Base-by-base conservation (phyloP, 2,113 vertebrate genomes). In the Tenrec ecaudatus region DNA sequence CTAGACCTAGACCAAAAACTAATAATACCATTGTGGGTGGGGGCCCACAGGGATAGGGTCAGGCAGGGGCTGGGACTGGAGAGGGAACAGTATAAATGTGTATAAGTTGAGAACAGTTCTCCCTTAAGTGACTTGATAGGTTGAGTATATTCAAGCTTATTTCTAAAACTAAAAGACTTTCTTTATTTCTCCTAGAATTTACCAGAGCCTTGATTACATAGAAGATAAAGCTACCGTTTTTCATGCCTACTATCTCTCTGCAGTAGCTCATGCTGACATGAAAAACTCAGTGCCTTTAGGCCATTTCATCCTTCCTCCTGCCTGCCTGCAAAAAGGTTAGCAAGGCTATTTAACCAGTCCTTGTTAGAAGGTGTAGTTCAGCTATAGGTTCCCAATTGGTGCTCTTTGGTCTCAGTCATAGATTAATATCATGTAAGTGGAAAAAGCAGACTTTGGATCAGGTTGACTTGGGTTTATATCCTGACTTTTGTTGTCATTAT, bases 311-410 rank as follows among this genome's bases (percentile, higher is more conserved):
- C 97, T 98, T 94, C 98, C 98, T 40, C 98, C 98, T 1, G 94
- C 95, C 47, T 97, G 97, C 89, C 88, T 98, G 82, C 98, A 98
- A 75, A 94, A 98, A 98, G 98, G 98, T 98, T 81, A 96, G 97
- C 93, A 90, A 90, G 36, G 38, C 53, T 22, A 29, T 93, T 73
- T 36, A 89, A 27, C 36, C 68, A 60, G 38, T 38, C 12, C 14
- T 25, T 81, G 12, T 86, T 88, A 88, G 60, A 92, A 29, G 75
- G 25, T 12, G 23, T 53, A 38, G 78, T 76, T 29, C 36, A 68
- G 77, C 27, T 33, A 17, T 23, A 38, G 36, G 27, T 73, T 19
- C 78, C 80, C 64, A 62, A 27, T 84, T 79, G 33, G 20, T 17
- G 53, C 60, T 82, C 20, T 94, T 90, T 86, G 43, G 86, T 95